Percentiles rank a stretch among this genome's conserved stretches.
Evolutionary conservation across 2,888 invertebrate genomes (phyloP).

Genomic region (Tigriopus californicus): DNA sequence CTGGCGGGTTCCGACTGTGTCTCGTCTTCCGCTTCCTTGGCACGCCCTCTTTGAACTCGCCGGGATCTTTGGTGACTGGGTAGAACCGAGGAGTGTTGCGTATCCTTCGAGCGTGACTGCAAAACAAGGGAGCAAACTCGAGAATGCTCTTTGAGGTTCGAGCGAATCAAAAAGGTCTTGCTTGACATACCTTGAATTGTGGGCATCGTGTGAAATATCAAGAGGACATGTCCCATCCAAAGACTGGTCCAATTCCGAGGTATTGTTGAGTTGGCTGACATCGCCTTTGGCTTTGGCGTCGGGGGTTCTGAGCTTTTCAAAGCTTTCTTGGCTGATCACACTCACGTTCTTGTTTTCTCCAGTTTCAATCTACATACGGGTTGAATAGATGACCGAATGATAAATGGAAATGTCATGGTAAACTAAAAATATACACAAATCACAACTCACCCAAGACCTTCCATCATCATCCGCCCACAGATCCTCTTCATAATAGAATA

Average conservation of each 20-base stretch:
- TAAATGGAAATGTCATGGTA: neutral
- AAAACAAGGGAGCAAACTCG: neutral
- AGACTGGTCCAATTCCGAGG: too few relatives aligned
- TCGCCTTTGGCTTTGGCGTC: too few relatives aligned
- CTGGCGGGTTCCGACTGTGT: constrained; percentile 70
- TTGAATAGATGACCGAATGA: constrained; percentile 17
- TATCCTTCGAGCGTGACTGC: neutral
- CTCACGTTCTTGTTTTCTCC: constrained; percentile 47
- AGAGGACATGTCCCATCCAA: too few relatives aligned
- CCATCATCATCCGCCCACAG: constrained; percentile 49
- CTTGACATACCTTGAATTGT: neutral
- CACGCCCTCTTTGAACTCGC: constrained; percentile 19
- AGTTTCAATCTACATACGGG: constrained; percentile 17
- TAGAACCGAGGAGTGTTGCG: constrained; percentile 51
- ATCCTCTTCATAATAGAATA: constrained; percentile 87
- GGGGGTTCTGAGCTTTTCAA: constrained; percentile 50
- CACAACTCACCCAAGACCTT: constrained; percentile 26
- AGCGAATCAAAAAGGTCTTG: neutral
- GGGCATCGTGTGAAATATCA: neutral
- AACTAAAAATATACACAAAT: too few relatives aligned
- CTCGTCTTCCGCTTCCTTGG: constrained; percentile 57
- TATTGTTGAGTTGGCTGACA: too few relatives aligned
- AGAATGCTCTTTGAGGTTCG: too few relatives aligned
- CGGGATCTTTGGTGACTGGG: constrained; percentile 68
- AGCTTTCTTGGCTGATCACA: constrained; percentile 67